These are phyloP conservation scores for Orientallactaga sibirica DNA, from an alignment of 2,797 vertebrate genomes.

Conservation along the genomic window DNA sequence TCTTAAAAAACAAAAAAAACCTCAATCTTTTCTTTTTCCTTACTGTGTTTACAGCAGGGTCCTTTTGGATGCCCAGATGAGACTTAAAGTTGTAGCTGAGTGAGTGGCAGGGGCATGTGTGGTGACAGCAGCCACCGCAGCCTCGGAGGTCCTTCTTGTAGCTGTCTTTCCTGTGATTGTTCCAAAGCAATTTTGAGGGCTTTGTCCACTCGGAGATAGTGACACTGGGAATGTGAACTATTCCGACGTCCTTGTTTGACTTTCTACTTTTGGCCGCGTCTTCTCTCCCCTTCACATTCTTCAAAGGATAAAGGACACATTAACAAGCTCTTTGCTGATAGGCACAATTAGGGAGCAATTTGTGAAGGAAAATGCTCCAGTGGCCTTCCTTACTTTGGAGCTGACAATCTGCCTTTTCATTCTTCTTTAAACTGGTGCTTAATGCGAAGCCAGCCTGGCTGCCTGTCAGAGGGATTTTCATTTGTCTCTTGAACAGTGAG, in stretches of 20 bases:
- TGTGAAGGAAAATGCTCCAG: conserved; percentile 59
- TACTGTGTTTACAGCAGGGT: accelerated
- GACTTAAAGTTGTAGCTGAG: neutral
- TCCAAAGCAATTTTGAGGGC: conserved; percentile 48
- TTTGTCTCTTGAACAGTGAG: neutral
- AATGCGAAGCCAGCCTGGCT: neutral
- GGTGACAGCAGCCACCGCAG: neutral
- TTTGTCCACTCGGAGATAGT: conserved; percentile 23
- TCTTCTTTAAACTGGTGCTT: conserved; percentile 1
- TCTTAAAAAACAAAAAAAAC: neutral
- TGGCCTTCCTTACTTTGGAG: conserved; percentile 52
- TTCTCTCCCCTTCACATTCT: conserved; percentile 65
- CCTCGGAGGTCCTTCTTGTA: neutral
- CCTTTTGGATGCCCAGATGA: neutral
- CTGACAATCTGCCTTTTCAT: conserved; percentile 43
- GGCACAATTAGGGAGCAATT: conserved; percentile 70
- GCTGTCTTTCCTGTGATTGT: neutral
- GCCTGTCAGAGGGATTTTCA: conserved; percentile 37
- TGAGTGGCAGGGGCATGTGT: accelerated
- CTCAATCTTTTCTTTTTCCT: neutral
- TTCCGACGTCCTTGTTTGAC: conserved; percentile 53
- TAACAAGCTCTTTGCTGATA: conserved; percentile 30
- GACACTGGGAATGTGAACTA: conserved; percentile 47
- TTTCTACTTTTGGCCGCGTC: conserved; percentile 52
- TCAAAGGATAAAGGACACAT: conserved; percentile 71